Conservation (phyloP, 2,113 vertebrate genomes). For the Centropus unirufus region DNA sequence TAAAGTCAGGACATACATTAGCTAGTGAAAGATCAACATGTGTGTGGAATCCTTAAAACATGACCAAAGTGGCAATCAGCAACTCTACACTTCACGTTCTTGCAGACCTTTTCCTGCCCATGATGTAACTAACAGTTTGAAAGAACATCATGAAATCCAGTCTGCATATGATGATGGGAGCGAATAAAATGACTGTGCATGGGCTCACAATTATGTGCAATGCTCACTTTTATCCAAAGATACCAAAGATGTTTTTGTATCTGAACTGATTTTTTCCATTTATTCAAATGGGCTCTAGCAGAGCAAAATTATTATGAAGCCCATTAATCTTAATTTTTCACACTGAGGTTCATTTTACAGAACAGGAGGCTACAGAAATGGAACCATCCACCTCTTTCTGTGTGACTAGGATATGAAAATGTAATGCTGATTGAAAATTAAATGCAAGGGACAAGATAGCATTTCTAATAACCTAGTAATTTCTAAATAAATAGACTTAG, state of each 20-base stretch:
- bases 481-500: constrained; percentile 79
- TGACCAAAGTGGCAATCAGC: background rate
- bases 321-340: constrained; percentile 86
- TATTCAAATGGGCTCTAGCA: constrained; percentile 74
- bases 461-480: constrained; percentile 76
- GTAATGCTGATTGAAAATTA: constrained; percentile 76
- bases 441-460: constrained; percentile 74
- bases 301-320: constrained; percentile 77
- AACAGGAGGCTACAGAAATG: constrained; percentile 71
- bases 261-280: constrained; percentile 15
- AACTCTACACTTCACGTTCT: background rate
- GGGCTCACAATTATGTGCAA: background rate
- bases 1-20: background rate
- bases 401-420: constrained; percentile 75
- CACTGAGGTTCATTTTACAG: constrained; percentile 74
- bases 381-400: constrained; percentile 52
- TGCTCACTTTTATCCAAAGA: constrained; percentile 51
- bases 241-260: constrained; percentile 41
- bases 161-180: background rate
- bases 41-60: background rate
- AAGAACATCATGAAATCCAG: background rate
- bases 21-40: background rate
- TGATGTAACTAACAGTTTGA: background rate
- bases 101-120: background rate
- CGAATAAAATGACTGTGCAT: background rate